phyloP scores from a whole-genome alignment of 2,113 vertebrate species.

The Halcyon malimbica region DNA sequence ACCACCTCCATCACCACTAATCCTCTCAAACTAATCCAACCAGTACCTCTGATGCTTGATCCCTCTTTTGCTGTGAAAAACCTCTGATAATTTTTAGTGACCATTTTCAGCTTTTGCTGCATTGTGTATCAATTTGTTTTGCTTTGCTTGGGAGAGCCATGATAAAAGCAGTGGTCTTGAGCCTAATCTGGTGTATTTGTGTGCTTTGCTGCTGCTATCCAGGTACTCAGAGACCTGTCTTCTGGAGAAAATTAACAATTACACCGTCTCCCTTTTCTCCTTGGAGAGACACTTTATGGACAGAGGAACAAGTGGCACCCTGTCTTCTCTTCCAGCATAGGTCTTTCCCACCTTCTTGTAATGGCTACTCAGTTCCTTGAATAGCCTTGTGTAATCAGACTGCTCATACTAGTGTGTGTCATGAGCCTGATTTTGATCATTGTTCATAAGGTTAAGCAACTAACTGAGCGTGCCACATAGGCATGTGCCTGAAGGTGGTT shows the following conservation, averaged over 20 bases:
- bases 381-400: not conserved
- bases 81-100: not conserved
- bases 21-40: not conserved
- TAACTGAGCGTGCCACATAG: not conserved
- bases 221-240: not conserved
- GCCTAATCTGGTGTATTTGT: not conserved
- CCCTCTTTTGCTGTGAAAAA: not conserved
- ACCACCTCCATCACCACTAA: not conserved
- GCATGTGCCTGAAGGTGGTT: accelerated
- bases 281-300: not conserved
- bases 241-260: not conserved
- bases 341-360: not conserved
- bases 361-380: not conserved
- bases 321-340: not conserved
- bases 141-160: not conserved
- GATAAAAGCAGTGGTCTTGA: not conserved
- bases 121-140: not conserved
- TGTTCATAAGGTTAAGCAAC: not conserved
- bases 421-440: not conserved
- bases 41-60: not conserved
- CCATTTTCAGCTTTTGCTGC: not conserved
- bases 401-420: not conserved
- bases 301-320: not conserved
- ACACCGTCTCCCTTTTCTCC: not conserved
- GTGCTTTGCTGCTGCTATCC: not conserved